phyloP scores from a whole-genome alignment of 2,888 invertebrate genomes.

The Hipparchia semele region DNA sequence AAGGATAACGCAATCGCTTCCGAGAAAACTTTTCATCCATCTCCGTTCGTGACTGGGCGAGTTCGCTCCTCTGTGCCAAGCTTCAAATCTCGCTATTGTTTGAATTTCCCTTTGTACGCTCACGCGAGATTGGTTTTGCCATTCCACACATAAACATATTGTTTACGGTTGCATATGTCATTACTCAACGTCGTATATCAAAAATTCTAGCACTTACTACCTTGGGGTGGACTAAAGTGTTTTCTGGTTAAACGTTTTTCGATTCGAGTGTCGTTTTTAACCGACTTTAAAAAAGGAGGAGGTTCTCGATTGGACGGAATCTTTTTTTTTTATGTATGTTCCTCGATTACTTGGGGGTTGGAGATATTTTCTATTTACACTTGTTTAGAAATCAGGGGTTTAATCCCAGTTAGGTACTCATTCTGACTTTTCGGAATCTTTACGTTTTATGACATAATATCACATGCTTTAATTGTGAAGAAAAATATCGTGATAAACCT shows the following conservation, averaged over 20 bases:
- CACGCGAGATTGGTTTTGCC: slow-evolving; percentile 74
- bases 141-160: slow-evolving; percentile 74
- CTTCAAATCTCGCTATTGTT: slow-evolving; percentile 57
- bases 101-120: slow-evolving; percentile 55
- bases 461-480: no score
- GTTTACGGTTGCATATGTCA: slow-evolving; percentile 70
- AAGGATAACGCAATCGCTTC: slow-evolving; percentile 38
- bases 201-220: slow-evolving; percentile 62
- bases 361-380: no score
- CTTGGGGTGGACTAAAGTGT: slow-evolving; percentile 63
- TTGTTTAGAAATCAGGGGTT: no score
- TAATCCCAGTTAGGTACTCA: no score
- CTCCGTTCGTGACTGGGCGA: slow-evolving; percentile 37
- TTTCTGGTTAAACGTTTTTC: slow-evolving; percentile 55
- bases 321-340: no score
- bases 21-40: slow-evolving; percentile 45
- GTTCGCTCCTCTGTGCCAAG: slow-evolving; percentile 42
- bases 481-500: no score
- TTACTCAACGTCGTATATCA: slow-evolving; percentile 74
- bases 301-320: no score
- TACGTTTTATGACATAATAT: no score
- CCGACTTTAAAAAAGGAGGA: no score
- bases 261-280: slow-evolving; percentile 29
- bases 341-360: no score
- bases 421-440: no score